Base-by-base conservation (phyloP, 2,113 vertebrate species). In the Prietella phreatophila region DNA sequence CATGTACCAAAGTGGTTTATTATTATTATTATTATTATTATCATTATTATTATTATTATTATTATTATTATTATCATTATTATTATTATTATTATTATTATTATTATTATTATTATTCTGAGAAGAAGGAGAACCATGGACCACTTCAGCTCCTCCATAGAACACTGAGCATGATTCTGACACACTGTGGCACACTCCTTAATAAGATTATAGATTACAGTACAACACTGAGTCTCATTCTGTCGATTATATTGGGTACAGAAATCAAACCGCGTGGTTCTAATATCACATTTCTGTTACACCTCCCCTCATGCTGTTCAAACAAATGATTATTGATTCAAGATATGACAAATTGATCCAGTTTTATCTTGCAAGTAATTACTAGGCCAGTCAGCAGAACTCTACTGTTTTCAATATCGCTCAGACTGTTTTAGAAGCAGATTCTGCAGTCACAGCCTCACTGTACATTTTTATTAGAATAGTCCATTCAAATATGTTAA, bases 191-290 rank as follows among this genome's bases (percentile, higher is more conserved):
- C 67, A 25, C 47, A n/a, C 15, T 67, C 50, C 80, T 75, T 83
- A 75, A 87, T 83, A 81, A 75, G 67, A 87, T 73, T 83, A 87
- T 83, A 56, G 80, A 87, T 87, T 87, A 75, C 55, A 6, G 0
- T 65, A 80, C 8, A 39, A 53, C 20, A 39, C 33, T 30, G 53
- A 87, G 82, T 67, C 78, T 42, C 42, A 27, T 63, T 61, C 19
- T 65, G 17, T 27, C 33, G 10, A 67, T 81, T 69, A 30, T 42
- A 82, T 71, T 3, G 53, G 55, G 27, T 60, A 65, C 1, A 25
- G 19, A 33, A 33, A 80, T 42, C 19, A 65, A 63, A 63, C 53
- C 3, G 25, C 27, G 19, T 2, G 20, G 56, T 86, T 79, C 30
- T 27, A 81, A 80, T 86, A 25, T 86, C 85, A 82, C 78, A 33